Evolutionary conservation across 2,113 vertebrate species (phyloP), one percentile per base, ranked within the genome.

Genomic region (Vulpes vulpes): DNA sequence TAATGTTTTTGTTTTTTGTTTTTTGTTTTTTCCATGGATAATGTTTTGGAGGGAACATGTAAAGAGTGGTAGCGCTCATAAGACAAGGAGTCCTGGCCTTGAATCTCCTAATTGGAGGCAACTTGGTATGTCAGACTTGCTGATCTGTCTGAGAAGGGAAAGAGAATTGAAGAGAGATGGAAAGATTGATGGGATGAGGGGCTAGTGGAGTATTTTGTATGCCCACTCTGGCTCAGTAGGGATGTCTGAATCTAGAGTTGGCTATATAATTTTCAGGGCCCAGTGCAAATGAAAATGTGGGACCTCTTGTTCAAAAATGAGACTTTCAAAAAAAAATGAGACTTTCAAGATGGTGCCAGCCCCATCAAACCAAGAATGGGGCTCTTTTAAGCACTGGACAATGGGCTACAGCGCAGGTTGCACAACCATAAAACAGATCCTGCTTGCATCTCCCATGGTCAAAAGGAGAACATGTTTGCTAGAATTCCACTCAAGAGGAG

Each of bases 241-340:
- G 43, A 79, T n/a, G 49, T 9, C 25, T 55, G 35, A 62, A 82
- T 57, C 11, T 62, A 96, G 83, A 11, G 62, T 19, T 27, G 23
- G 7, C 43, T 90, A 35, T 14, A 9, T 67, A 57, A 89, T 81
- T 86, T 86, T n/a, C 35, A 27, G 20, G 23, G 49, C 22, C 11
- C 35, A 94, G 25, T 65, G 35, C 19, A 59, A 87, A 93, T 38
- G 35, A 71, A 55, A 86, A 78, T 17, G 7, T 6, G 32, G 17
- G 17, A 10, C 9, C 19, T 76, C 51, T n/a, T 65, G 30, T 85
- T 64, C 11, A 69, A 92, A 95, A 93, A 25, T 93, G 38, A 83
- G 90, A 91, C 76, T 87, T 87, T 95, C 43, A 59, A 74, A 43
- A 43, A 69, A 92, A 95, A 93, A 25, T 93, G 38, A 83, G 90